These are phyloP conservation scores for Morus bassanus DNA, from an alignment of 2,797 vertebrate species.

Conservation along the genomic window DNA sequence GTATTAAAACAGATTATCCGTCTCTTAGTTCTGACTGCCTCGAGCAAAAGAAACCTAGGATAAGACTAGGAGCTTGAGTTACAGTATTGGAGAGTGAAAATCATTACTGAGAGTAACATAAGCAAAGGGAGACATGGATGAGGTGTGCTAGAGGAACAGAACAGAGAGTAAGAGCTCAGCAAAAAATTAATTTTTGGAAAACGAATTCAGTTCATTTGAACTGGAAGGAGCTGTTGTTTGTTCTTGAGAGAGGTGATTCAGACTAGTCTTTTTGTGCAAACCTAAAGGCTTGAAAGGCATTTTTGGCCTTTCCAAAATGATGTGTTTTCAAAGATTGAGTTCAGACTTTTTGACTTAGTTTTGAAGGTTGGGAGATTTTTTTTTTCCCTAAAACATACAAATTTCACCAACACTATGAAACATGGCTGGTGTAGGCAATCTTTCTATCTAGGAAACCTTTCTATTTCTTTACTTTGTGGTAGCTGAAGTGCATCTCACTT, in stretches of 20 bases:
- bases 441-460: not conserved
- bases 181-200: not conserved
- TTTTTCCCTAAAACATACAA: not conserved
- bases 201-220: not conserved
- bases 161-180: not conserved
- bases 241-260: not conserved
- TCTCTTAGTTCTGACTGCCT: not conserved
- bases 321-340: not conserved
- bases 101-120: not conserved
- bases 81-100: not conserved
- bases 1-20: not conserved
- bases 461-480: not conserved
- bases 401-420: not conserved
- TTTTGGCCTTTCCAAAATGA: not conserved
- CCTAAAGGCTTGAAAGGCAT: not conserved
- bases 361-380: not conserved
- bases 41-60: not conserved
- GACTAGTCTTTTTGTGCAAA: not conserved
- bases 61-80: not conserved
- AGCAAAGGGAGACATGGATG: not conserved
- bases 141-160: not conserved
- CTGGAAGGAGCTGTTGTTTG: not conserved
- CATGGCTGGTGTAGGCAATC: not conserved
- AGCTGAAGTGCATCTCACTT: not conserved
- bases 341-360: not conserved